Evolutionary conservation across 1,140 invertebrate species (phyloP), one percentile per base, ranked within the genome.

Genomic region (Oryctes rhinoceros): DNA sequence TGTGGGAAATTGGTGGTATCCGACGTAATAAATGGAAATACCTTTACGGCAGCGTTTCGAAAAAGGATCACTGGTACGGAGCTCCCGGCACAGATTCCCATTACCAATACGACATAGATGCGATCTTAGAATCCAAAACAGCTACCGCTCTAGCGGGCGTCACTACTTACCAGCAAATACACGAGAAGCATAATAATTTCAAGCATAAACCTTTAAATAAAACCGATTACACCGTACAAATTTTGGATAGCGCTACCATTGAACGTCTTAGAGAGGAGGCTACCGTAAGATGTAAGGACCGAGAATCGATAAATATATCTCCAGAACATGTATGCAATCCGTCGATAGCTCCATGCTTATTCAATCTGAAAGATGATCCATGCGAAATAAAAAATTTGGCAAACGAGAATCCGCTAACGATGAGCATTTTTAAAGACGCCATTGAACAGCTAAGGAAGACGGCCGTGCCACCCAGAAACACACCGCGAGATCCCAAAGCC

Each of bases 321-420:
- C 78, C 76, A 15, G 83, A 85, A 10, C 79, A 83, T 78, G 78
- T 80, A 81, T 94, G 93, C 80, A 86, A 92, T 81, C 89, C 91
- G 0, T 59, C 88, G 0, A 80, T 87, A 78, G 85, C 89, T 4
- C 91, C 93, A 3, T 96, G 95, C 84, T 86, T 96, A 0, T 96
- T 93, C 86, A 91, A 96, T 83, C 89, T 96, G 39, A 87, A 87
- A 7, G 87, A 90, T 20, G 95, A 96, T 88, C 95, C 95, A 0
- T 96, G 95, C 84, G 95, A 96, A 86, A 91, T 87, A 78, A 88
- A 91, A 37, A 95, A 96, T 88, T 85, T 96, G 35, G 92, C 91
- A 9, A 78, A 84, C 0, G 62, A 83, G 0, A 76, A 87, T n/a
- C 90, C 90, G 4, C 75, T 86, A 10, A 85, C 91, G 3, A 59